Evolutionary conservation across 1,140 invertebrate species (phyloP).

Genomic region (Coptotermes formosanus): DNA sequence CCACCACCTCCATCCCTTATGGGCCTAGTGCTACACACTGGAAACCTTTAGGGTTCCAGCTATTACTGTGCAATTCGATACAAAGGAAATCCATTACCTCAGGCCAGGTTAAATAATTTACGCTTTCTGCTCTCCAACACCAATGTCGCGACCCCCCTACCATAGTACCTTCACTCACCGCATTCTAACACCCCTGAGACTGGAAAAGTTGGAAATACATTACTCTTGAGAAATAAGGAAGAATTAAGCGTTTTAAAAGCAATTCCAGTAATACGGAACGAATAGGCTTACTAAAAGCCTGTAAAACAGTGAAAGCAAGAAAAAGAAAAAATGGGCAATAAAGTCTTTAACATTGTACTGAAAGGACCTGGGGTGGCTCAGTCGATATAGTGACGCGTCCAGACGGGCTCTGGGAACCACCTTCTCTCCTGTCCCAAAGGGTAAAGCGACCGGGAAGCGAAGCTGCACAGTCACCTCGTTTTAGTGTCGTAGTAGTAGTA

Average conservation of each 20-base stretch:
- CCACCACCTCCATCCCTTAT: neutral
- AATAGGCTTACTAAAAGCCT: neutral
- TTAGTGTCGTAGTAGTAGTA: no score
- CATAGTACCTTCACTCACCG: neutral
- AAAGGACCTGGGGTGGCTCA: no score
- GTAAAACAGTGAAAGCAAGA: neutral
- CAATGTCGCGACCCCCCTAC: no score
- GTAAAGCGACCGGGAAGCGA: no score
- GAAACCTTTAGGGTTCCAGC: neutral
- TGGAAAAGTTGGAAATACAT: neutral
- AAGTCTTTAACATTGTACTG: no score
- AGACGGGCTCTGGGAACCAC: no score
- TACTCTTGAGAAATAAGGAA: neutral
- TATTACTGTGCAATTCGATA: neutral
- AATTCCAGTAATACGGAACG: neutral
- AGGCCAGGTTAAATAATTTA: conserved; percentile 10
- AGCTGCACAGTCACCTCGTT: no score
- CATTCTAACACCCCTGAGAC: neutral
- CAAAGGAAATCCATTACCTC: conserved; percentile 15
- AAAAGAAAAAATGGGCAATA: neutral
- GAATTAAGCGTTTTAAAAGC: neutral
- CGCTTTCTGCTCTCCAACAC: neutral
- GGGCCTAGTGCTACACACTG: neutral
- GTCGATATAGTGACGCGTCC: no score
- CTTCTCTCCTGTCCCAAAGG: no score